A percentile compares a stretch with the other conserved stretches of the same genome.
These are phyloP conservation scores for Cladopsammia gracilis DNA, from an alignment of 64 coral and sea anemone genomes.

Conservation along the genomic window DNA sequence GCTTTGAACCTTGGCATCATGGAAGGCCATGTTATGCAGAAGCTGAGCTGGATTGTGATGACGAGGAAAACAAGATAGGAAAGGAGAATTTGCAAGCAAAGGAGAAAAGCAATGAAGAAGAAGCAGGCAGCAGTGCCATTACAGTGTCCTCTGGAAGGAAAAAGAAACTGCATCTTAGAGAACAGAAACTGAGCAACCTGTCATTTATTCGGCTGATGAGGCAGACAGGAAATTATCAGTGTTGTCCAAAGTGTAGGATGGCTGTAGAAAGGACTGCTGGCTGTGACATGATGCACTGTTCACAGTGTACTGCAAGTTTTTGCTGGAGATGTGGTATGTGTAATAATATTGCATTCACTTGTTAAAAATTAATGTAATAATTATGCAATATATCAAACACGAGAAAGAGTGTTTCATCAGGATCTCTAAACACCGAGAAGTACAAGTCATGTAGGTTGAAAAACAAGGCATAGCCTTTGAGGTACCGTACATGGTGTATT, in stretches of 20 bases:
- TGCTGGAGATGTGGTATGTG: conserved; percentile 97
- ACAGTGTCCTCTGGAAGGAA: neutral
- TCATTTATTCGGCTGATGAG: conserved; percentile 82
- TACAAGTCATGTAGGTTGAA: too few relatives aligned
- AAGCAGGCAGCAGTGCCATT: neutral
- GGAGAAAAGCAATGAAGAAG: neutral
- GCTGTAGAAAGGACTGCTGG: conserved; percentile 87
- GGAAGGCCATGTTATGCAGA: conserved; percentile 59
- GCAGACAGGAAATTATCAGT: conserved; percentile 71
- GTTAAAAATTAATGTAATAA: too few relatives aligned
- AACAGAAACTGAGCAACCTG: conserved; percentile 55
- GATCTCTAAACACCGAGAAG: too few relatives aligned
- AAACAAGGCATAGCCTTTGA: too few relatives aligned
- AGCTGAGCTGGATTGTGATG: neutral
- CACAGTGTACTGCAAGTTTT: conserved; percentile 77
- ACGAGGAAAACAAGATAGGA: neutral
- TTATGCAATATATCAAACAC: too few relatives aligned
- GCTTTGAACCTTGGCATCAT: conserved; percentile 75
- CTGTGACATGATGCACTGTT: conserved; percentile 96
- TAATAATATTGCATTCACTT: neutral
- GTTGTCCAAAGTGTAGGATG: conserved; percentile 84
- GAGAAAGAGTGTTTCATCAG: too few relatives aligned
- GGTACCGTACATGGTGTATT: too few relatives aligned
- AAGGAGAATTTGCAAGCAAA: too few relatives aligned
- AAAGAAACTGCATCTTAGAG: neutral